Evolutionary conservation across 1,140 invertebrate species (phyloP).

Genomic region (Zaprionus taronus): DNA sequence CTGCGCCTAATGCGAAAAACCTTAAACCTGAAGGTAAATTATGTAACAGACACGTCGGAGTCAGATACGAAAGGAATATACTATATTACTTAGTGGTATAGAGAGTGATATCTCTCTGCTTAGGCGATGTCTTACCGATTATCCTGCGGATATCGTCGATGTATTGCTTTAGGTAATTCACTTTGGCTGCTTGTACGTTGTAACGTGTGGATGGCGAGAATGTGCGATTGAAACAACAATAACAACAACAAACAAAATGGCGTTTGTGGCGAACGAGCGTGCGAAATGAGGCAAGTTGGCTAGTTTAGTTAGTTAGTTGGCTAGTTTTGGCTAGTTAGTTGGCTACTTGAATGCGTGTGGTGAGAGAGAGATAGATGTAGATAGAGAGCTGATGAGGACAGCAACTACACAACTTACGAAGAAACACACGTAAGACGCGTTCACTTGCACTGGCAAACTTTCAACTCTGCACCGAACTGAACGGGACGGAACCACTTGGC

Average conservation of each 20-base stretch:
- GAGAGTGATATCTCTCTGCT: background rate
- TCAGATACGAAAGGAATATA: background rate
- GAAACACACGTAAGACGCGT: conserved; percentile 28
- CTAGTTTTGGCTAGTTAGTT: conserved; percentile 11
- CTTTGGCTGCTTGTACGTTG: conserved; percentile 77
- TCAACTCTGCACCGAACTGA: conserved; percentile 36
- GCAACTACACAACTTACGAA: conserved; percentile 50
- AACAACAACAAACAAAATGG: conserved; percentile 40
- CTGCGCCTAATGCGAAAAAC: conserved; percentile 58
- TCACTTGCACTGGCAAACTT: conserved; percentile 6
- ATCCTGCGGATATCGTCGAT: conserved; percentile 85
- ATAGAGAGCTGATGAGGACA: conserved; percentile 1
- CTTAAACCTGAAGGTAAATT: conserved; percentile 60
- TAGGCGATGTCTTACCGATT: conserved; percentile 78
- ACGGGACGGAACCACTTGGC: conserved; percentile 44
- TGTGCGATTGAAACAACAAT: conserved; percentile 49
- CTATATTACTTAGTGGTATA: background rate
- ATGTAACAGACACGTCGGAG: conserved; percentile 52
- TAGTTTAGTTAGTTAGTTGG: conserved; percentile 18
- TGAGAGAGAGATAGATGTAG: conserved; percentile 15
- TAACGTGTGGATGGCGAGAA: conserved; percentile 54
- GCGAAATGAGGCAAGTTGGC: conserved; percentile 44
- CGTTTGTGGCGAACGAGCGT: conserved; percentile 55
- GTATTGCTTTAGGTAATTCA: conserved; percentile 85
- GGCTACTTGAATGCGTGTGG: background rate